Evolutionary conservation across 2,888 invertebrate species (phyloP).

Genomic region (Xylota sylvarum): DNA sequence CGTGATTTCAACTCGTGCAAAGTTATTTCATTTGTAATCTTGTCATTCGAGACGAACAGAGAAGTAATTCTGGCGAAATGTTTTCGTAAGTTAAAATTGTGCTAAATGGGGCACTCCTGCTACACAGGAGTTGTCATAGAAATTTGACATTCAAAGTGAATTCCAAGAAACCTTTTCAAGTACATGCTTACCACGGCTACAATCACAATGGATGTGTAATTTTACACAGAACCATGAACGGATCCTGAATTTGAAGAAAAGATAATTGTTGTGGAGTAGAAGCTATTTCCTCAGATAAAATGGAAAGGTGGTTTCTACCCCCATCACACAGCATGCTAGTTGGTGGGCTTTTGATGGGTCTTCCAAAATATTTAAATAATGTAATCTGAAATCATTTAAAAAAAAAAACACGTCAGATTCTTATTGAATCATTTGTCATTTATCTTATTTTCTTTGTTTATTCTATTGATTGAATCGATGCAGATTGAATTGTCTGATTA

Average conservation of each 20-base stretch:
- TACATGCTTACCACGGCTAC: neutral
- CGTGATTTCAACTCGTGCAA: neutral
- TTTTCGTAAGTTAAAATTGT: neutral
- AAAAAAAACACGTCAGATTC: no score
- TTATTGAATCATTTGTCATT: no score
- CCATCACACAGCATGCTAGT: neutral
- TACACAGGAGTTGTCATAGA: neutral
- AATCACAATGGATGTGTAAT: neutral
- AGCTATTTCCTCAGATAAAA: no score
- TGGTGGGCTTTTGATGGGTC: no score
- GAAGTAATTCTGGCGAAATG: neutral
- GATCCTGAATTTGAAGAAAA: neutral
- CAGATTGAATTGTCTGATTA: no score
- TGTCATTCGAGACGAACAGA: neutral
- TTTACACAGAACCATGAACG: neutral
- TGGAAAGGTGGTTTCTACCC: no score
- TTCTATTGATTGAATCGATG: no score
- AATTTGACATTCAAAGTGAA: slow-evolving; percentile 11
- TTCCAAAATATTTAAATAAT: no score
- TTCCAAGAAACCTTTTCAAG: neutral
- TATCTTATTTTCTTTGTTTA: no score
- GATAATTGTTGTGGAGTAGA: neutral
- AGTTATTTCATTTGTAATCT: slow-evolving; percentile 1
- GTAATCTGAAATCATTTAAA: no score
- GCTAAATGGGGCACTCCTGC: slow-evolving; percentile 5